phyloP scores from a whole-genome alignment of 2,113 vertebrate genomes.

The Oreotrochilus melanogaster region DNA sequence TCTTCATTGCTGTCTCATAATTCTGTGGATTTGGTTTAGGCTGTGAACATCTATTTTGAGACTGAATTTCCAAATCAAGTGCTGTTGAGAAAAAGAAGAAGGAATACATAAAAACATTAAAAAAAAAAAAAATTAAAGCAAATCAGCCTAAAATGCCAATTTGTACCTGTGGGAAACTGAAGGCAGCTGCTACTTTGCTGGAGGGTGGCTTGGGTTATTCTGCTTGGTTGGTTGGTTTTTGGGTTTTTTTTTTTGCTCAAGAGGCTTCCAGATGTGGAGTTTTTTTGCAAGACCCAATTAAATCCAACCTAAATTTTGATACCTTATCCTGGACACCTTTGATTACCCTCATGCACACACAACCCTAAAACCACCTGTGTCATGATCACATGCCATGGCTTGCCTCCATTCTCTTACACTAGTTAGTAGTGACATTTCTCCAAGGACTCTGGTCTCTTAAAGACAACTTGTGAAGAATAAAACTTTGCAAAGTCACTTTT shows the following conservation, averaged over 20 bases:
- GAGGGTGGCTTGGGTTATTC: neutral
- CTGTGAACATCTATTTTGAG: neutral
- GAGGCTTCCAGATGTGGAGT: neutral
- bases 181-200: neutral
- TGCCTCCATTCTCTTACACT: neutral
- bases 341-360: accelerated
- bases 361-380: accelerated
- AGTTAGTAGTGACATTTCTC: neutral
- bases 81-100: neutral
- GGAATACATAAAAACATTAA: too few relatives aligned
- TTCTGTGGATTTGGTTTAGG: neutral
- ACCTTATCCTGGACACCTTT: neutral
- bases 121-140: neutral
- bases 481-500: constrained; percentile 64
- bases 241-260: neutral
- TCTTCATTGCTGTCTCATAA: neutral
- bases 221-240: neutral
- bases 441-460: neutral
- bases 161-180: neutral
- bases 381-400: accelerated
- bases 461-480: neutral
- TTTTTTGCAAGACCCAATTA: neutral
- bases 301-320: neutral
- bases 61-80: neutral
- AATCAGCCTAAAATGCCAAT: neutral